Evolutionary conservation across 2,113 vertebrate genomes (phyloP), one percentile per base, ranked within the genome.

Genomic region (Xiphorhynchus elegans): DNA sequence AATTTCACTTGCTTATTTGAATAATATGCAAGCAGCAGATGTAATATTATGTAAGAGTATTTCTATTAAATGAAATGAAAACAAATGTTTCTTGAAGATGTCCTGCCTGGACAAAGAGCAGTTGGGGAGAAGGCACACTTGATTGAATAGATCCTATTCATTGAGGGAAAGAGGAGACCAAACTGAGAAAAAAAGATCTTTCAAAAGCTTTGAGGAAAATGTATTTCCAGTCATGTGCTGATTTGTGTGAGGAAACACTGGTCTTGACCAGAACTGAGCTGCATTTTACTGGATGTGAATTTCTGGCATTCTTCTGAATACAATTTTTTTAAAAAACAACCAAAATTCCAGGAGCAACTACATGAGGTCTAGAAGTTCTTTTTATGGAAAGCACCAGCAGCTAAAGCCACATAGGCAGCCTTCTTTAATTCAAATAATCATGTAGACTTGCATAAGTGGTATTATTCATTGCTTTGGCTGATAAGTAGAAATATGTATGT

Each of bases 141-240:
- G 6, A 23, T 4, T 50, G 53, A 50, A 24, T n/a, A 69, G 23
- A 31, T 74, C 16, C 29, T 55, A 5, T 29, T 59, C 24, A 33
- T 1, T 46, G 64, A 60, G 52, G 28, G 15, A 33, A 52, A 44
- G 18, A 69, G 24, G 28, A 76, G 33, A 35, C 5, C 8, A 74
- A 62, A 76, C 0, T 33, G n/a, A 63, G 53, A 26, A 53, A 67
- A 39, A 82, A 82, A 91, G 24, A 12, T 83, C 4, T 7, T 33
- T 18, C 5, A 39, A 66, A 67, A 85, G 13, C 11, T 76, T 49
- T 1, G 3, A 56, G 40, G 31, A 79, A 60, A 73, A 29, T 24
- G 0, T 11, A 6, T 76, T 91, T 83, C 18, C 2, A 5, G 1
- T 56, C 2, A 17, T 24, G 15, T 7, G 1, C 20, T 63, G 39